Evolutionary conservation across 2,797 vertebrate genomes (phyloP).

Genomic region (Rhabdophis nuchalis): DNA sequence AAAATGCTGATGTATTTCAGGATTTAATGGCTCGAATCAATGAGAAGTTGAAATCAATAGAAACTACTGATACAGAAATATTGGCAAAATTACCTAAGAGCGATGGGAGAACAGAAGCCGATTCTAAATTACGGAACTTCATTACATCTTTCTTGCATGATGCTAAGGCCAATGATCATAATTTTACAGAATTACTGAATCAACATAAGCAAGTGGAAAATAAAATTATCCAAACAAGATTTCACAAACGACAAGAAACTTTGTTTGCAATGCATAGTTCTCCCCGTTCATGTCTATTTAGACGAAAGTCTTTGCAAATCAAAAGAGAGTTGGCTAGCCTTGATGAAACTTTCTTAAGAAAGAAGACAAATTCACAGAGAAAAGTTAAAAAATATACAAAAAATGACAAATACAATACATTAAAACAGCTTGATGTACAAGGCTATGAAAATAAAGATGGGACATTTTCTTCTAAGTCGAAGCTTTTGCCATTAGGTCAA

Average conservation of each 20-base stretch:
- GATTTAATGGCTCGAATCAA: slow-evolving; percentile 87
- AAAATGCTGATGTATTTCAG: slow-evolving; percentile 76
- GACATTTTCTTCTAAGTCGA: slow-evolving; percentile 49
- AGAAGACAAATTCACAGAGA: slow-evolving; percentile 71
- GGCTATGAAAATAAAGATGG: slow-evolving; percentile 54
- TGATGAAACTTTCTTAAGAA: slow-evolving; percentile 73
- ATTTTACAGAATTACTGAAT: slow-evolving; percentile 84
- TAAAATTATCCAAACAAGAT: slow-evolving; percentile 86
- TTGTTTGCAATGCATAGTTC: slow-evolving; percentile 76
- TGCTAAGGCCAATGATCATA: slow-evolving; percentile 82
- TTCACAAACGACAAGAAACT: slow-evolving; percentile 81
- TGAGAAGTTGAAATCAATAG: slow-evolving; percentile 87
- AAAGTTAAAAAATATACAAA: slow-evolving; percentile 66
- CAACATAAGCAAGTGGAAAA: slow-evolving; percentile 79
- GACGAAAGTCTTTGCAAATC: slow-evolving; percentile 82
- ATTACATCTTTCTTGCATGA: slow-evolving; percentile 86
- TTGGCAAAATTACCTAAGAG: slow-evolving; percentile 61
- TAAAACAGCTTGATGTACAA: slow-evolving; percentile 56
- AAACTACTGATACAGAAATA: slow-evolving; percentile 75
- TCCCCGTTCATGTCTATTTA: slow-evolving; percentile 75
- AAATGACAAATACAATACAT: slow-evolving; percentile 41
- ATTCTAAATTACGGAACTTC: slow-evolving; percentile 83
- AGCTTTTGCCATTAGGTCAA: slow-evolving; percentile 55
- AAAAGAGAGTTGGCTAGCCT: slow-evolving; percentile 85
- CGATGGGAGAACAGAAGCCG: slow-evolving; percentile 70